A percentile compares a stretch with the other conserved stretches of the same genome.
Evolutionary conservation across 2,797 vertebrate genomes (phyloP).

Genomic region (Clarias platycephalus): DNA sequence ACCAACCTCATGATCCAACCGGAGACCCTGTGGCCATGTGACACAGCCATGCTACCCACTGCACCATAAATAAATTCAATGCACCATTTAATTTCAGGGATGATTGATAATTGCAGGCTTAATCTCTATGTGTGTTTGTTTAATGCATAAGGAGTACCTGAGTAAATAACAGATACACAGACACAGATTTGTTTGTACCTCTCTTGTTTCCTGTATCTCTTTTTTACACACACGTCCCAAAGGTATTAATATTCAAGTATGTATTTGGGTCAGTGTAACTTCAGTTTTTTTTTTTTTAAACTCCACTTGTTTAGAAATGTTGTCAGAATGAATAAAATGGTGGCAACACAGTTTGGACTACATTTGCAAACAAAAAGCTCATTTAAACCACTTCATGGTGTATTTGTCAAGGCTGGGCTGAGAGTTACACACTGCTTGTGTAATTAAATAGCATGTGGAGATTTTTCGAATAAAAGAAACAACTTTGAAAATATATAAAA

Average conservation of each 20-base stretch:
- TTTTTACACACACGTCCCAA: background rate
- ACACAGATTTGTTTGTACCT: background rate
- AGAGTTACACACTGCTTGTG: background rate
- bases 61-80: background rate
- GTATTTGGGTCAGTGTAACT: conserved; percentile 3
- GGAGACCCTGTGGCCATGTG: background rate
- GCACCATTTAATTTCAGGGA: background rate
- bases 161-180: background rate
- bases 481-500: background rate
- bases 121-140: conserved; percentile 1
- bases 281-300: background rate
- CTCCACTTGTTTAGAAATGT: background rate
- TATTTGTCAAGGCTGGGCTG: conserved; percentile 2
- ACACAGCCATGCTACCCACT: background rate
- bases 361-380: background rate
- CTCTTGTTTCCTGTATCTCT: background rate
- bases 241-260: background rate
- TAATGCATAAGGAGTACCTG: background rate
- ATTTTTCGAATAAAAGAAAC: background rate
- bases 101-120: background rate
- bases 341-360: background rate
- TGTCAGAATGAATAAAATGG: background rate
- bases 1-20: background rate
- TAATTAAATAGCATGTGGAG: background rate
- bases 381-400: conserved; percentile 13